phyloP scores from a whole-genome alignment of 2,888 invertebrate genomes.

The Caenorhabditis imperialis region DNA sequence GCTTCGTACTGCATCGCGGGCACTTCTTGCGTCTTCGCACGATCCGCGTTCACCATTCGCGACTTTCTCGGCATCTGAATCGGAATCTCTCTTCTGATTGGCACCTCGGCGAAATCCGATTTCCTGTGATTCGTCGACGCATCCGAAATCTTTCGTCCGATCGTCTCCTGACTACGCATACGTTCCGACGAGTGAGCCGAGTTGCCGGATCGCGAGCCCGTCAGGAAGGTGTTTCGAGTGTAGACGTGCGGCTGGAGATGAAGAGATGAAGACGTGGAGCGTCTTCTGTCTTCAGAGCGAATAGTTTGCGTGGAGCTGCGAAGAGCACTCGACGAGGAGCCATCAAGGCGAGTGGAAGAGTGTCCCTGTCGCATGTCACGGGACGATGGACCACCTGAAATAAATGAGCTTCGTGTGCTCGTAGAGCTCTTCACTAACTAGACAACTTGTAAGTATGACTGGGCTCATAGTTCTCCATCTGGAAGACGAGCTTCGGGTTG shows the following conservation, averaged over 20 bases:
- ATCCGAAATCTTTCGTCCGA: neutral
- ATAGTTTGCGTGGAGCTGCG: conserved; percentile 18
- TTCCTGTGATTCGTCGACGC: neutral
- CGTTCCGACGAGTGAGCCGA: conserved; percentile 9
- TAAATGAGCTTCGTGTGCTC: conserved; percentile 11
- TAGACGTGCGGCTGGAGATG: conserved; percentile 31
- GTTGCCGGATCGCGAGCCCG: conserved; percentile 1
- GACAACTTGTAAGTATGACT: no score
- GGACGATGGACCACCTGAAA: neutral
- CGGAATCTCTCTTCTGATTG: conserved; percentile 14
- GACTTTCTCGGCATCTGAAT: neutral
- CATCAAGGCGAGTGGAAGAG: neutral
- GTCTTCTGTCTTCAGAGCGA: conserved; percentile 11
- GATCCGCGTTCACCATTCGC: neutral
- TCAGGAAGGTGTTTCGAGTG: conserved; percentile 42
- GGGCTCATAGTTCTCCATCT: conserved; percentile 8
- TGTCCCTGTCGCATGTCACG: neutral
- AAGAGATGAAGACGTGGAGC: conserved; percentile 28
- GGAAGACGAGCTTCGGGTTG: neutral
- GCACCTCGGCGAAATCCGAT: conserved; percentile 4
- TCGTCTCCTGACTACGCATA: neutral
- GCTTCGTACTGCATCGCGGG: conserved; percentile 12
- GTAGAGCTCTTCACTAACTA: no score
- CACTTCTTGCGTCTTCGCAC: conserved; percentile 47
- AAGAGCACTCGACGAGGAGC: conserved; percentile 16